These are phyloP conservation scores for Drosophila bifasciata DNA, from an alignment of 1,140 invertebrate species.

Conservation along the genomic window DNA sequence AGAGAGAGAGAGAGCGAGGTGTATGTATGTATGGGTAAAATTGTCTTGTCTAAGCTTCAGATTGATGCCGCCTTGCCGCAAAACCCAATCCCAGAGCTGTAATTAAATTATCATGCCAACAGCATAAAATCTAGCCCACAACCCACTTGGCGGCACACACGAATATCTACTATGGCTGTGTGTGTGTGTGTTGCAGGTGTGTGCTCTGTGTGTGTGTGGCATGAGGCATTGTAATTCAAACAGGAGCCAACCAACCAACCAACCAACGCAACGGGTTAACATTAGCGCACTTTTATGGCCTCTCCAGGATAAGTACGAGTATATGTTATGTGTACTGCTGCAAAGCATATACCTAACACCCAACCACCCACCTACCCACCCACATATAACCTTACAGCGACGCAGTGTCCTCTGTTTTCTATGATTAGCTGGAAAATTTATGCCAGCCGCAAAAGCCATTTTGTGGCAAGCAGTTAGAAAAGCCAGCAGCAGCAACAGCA, in stretches of 20 bases:
- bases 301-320: slow-evolving; percentile 58
- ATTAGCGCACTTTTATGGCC: slow-evolving; percentile 80
- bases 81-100: slow-evolving; percentile 61
- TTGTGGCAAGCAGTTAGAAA: slow-evolving; percentile 7
- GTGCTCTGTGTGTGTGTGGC: background rate
- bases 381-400: no score
- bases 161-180: no score
- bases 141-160: slow-evolving; percentile 1
- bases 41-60: slow-evolving; percentile 71
- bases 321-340: slow-evolving; percentile 3
- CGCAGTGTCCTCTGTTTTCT: slow-evolving; percentile 41
- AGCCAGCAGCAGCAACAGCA: slow-evolving; percentile 15
- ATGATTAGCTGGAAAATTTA: slow-evolving; percentile 76
- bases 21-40: slow-evolving; percentile 48
- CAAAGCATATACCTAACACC: background rate
- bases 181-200: slow-evolving; percentile 21
- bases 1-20: no score
- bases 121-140: slow-evolving; percentile 19
- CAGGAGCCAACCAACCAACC: no score
- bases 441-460: slow-evolving; percentile 67
- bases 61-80: slow-evolving; percentile 64
- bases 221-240: slow-evolving; percentile 64
- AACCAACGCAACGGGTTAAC: slow-evolving; percentile 71
- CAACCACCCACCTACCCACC: no score
- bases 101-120: slow-evolving; percentile 79